Conservation (phyloP, 2,797 vertebrate species). For the Pseudochirops cupreus region DNA sequence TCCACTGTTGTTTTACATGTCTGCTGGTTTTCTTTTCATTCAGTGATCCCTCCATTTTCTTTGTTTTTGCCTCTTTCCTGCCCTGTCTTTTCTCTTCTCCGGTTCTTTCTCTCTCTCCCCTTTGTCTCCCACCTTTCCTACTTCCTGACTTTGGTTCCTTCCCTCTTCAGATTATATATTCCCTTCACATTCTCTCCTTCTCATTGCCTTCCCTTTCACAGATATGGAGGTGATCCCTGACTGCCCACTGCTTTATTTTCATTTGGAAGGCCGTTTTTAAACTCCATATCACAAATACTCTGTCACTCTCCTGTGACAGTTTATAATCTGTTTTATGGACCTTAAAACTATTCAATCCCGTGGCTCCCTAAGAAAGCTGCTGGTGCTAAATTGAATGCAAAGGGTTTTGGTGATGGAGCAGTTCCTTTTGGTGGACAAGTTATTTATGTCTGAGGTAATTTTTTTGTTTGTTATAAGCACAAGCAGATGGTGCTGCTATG, state of each 20-base stretch:
- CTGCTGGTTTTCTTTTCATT: background rate
- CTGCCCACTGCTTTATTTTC: conserved; percentile 67
- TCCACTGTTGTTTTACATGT: rapidly evolving
- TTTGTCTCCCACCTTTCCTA: background rate
- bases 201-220: conserved; percentile 32
- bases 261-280: conserved; percentile 70
- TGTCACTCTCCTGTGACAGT: conserved; percentile 63
- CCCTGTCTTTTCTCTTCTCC: background rate
- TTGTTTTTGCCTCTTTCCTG: background rate
- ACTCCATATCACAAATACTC: conserved; percentile 33
- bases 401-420: conserved; percentile 1
- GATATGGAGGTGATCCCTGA: background rate
- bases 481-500: background rate
- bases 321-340: conserved; percentile 81
- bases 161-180: conserved; percentile 1
- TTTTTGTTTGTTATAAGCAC: background rate
- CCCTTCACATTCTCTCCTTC: background rate
- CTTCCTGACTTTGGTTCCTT: conserved; percentile 13
- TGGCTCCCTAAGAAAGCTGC: conserved; percentile 53
- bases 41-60: conserved; percentile 14
- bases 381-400: conserved; percentile 63
- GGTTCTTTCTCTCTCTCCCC: background rate
- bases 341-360: conserved; percentile 58
- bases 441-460: conserved; percentile 49
- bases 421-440: conserved; percentile 1